Evolutionary conservation across 2,113 vertebrate species (phyloP).

Genomic region (Ceyx melanurus): DNA sequence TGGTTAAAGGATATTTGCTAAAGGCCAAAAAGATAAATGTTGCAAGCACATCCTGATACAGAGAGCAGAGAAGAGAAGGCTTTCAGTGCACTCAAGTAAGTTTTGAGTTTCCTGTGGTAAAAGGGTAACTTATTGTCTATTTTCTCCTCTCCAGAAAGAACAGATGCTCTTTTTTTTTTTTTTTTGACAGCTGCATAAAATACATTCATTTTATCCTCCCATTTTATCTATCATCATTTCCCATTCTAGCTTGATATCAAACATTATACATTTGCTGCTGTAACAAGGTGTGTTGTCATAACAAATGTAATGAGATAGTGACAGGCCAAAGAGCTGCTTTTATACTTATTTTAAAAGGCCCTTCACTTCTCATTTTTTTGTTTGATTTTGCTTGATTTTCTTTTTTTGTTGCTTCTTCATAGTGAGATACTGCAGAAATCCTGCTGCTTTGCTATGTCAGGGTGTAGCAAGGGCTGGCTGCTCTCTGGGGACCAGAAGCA

Average conservation of each 20-base stretch:
- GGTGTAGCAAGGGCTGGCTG: neutral
- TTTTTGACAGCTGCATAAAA: neutral
- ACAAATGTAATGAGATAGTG: neutral
- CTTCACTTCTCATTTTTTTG: neutral
- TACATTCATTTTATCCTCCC: neutral
- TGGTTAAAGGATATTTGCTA: neutral
- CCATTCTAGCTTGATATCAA: neutral
- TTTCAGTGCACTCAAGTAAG: neutral
- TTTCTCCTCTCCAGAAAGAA: neutral
- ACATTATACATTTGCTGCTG: neutral
- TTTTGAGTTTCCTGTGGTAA: neutral
- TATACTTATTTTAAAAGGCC: neutral
- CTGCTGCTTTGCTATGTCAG: neutral
- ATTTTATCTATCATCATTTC: neutral
- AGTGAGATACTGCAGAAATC: neutral
- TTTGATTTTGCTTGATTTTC: no score
- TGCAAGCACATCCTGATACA: neutral
- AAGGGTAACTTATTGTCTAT: neutral
- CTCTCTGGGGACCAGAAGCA: neutral
- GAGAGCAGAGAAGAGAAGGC: neutral
- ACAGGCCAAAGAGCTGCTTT: neutral
- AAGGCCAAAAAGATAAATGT: neutral
- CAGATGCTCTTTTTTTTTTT: neutral
- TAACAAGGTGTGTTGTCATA: neutral
- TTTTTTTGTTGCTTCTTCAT: neutral